phyloP scores from a whole-genome alignment of 2,888 invertebrate species.

The Ophion costatus region DNA sequence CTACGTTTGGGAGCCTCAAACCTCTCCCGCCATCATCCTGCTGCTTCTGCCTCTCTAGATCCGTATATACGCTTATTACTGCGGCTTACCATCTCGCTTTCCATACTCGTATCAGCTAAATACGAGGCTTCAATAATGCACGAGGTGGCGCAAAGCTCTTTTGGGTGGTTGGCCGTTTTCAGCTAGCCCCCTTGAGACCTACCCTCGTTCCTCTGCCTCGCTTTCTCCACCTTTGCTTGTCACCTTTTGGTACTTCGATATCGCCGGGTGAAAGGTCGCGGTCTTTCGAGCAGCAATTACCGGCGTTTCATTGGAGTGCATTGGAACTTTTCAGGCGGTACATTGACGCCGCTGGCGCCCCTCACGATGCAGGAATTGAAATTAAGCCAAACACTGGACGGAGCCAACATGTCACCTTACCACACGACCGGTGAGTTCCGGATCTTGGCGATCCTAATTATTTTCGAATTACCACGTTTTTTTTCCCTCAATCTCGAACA shows the following conservation, averaged over 20 bases:
- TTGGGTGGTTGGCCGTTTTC: conserved; percentile 79
- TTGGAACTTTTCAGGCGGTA: conserved; percentile 84
- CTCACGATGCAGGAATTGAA: conserved; percentile 92
- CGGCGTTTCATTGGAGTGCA: not conserved
- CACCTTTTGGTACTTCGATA: not conserved
- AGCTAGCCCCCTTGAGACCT: conserved; percentile 65
- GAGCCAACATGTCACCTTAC: conserved; percentile 88
- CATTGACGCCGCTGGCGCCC: conserved; percentile 89
- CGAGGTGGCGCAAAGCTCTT: conserved; percentile 76
- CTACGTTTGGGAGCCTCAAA: not conserved
- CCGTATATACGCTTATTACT: conserved; percentile 77
- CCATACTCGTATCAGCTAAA: conserved; percentile 80
- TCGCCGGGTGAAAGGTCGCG: not conserved
- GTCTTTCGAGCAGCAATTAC: not conserved
- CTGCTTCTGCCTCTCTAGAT: conserved; percentile 62
- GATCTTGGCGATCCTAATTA: conserved; percentile 44
- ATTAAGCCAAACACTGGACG: conserved; percentile 88
- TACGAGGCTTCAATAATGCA: conserved; percentile 82
- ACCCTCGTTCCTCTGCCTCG: conserved; percentile 24
- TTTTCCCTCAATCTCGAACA: not conserved
- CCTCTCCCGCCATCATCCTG: conserved; percentile 26
- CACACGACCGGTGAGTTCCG: conserved; percentile 87
- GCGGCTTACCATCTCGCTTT: conserved; percentile 80
- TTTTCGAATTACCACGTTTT: too few relatives aligned
- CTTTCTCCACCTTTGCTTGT: conserved; percentile 40